Evolutionary conservation across 2,888 invertebrate genomes (phyloP).

Genomic region (Sturmia bella): DNA sequence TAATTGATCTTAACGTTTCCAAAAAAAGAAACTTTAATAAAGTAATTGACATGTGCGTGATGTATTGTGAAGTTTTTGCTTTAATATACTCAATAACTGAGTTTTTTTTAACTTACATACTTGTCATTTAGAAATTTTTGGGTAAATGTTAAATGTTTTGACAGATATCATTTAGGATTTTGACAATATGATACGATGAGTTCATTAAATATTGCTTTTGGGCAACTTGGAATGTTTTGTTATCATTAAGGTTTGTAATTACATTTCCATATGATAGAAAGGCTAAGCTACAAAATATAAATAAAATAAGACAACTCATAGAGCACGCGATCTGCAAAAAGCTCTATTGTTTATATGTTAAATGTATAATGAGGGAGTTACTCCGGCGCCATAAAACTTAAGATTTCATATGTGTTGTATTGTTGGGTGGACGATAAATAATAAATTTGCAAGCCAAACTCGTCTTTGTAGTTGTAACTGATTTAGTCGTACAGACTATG

Average conservation of each 20-base stretch:
- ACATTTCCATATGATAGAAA: slow-evolving; percentile 7
- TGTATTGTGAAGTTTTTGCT: slow-evolving; percentile 52
- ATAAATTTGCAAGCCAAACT: no score
- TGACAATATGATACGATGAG: slow-evolving; percentile 78
- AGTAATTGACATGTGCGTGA: slow-evolving; percentile 67
- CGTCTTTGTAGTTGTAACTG: no score
- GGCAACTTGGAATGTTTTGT: neutral
- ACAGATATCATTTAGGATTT: slow-evolving; percentile 74
- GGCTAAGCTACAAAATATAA: neutral
- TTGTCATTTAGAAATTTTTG: slow-evolving; percentile 42
- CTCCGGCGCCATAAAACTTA: no score
- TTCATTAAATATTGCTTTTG: slow-evolving; percentile 74
- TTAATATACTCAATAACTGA: neutral
- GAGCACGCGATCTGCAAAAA: no score
- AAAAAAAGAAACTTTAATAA: slow-evolving; percentile 3
- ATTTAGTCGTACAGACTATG: no score
- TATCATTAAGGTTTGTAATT: slow-evolving; percentile 5
- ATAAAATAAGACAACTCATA: neutral
- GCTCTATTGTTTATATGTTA: no score
- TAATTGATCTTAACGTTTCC: slow-evolving; percentile 55
- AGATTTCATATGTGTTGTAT: no score
- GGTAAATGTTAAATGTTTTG: neutral
- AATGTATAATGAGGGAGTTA: no score
- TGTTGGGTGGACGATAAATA: no score
- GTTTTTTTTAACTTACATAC: neutral